Evolutionary conservation across 2,888 invertebrate species (phyloP).

Genomic region (Agonopterix subpropinquella): DNA sequence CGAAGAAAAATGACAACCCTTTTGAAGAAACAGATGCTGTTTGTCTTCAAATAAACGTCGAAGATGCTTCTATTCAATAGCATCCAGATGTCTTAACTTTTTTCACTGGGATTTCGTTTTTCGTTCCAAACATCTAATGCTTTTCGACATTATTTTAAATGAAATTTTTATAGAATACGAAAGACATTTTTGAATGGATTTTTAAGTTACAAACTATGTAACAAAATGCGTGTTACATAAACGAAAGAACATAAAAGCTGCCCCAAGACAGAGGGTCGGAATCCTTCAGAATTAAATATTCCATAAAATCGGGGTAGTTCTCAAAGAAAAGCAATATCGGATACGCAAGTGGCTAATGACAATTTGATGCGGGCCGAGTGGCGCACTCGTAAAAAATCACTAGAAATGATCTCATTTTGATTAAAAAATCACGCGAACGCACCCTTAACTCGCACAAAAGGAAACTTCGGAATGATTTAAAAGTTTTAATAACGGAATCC

Average conservation of each 20-base stretch:
- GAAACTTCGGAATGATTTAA: slow-evolving; percentile 73
- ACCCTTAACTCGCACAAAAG: slow-evolving; percentile 55
- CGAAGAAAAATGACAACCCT: slow-evolving; percentile 17
- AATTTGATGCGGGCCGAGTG: slow-evolving; percentile 66
- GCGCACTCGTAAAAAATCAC: slow-evolving; percentile 73
- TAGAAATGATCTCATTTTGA: slow-evolving; percentile 73
- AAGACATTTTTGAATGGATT: background rate
- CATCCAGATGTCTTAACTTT: too few species aligned
- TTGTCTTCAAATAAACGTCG: background rate
- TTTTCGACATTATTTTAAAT: too few species aligned
- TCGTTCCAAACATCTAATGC: too few species aligned
- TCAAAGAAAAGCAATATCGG: slow-evolving; percentile 71
- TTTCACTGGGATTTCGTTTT: too few species aligned
- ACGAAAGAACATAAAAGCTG: slow-evolving; percentile 1
- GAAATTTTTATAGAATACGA: too few species aligned
- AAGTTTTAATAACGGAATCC: slow-evolving; percentile 76
- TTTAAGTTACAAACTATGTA: background rate
- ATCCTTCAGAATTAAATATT: slow-evolving; percentile 49
- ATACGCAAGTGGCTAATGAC: slow-evolving; percentile 72
- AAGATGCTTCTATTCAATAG: too few species aligned
- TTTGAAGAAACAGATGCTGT: slow-evolving; percentile 30
- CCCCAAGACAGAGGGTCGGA: slow-evolving; percentile 34
- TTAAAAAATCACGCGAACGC: slow-evolving; percentile 70
- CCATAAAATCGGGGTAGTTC: slow-evolving; percentile 62
- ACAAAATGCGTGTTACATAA: background rate